phyloP scores from a whole-genome alignment of 2,113 vertebrate genomes.

The Brachyhypopomus occidentalis region DNA sequence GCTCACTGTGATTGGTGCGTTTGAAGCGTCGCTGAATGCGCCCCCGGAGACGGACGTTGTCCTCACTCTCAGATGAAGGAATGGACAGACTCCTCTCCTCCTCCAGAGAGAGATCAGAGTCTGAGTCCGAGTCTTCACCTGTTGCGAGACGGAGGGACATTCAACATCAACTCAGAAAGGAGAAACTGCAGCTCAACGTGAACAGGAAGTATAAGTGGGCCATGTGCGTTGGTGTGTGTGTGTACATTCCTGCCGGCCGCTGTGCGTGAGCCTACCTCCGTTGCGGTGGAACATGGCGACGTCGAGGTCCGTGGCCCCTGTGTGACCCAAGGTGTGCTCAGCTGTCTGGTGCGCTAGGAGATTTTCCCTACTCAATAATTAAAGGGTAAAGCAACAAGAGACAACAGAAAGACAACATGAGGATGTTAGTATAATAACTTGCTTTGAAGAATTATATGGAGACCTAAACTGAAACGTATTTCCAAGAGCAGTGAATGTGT shows the following conservation, averaged over 20 bases:
- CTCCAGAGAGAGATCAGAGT: slow-evolving; percentile 94
- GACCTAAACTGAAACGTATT: background rate
- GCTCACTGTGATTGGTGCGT: slow-evolving; percentile 88
- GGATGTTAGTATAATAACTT: slow-evolving; percentile 26
- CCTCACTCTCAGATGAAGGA: slow-evolving; percentile 94
- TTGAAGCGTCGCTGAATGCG: slow-evolving; percentile 91
- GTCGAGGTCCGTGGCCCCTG: slow-evolving; percentile 92
- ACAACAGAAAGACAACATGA: slow-evolving; percentile 4
- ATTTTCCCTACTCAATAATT: slow-evolving; percentile 81
- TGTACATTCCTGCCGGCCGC: slow-evolving; percentile 27
- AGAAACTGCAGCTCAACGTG: background rate
- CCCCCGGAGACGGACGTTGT: slow-evolving; percentile 88
- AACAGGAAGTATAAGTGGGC: background rate
- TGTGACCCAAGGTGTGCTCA: slow-evolving; percentile 86
- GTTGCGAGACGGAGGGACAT: background rate
- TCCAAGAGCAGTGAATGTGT: slow-evolving; percentile 18
- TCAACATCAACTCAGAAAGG: background rate
- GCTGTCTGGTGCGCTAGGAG: slow-evolving; percentile 84
- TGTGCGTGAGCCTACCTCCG: slow-evolving; percentile 75
- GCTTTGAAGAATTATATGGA: no score
- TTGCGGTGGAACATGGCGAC: slow-evolving; percentile 98
- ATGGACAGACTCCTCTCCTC: slow-evolving; percentile 95
- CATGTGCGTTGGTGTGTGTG: background rate
- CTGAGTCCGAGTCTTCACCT: slow-evolving; percentile 94
- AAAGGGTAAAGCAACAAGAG: slow-evolving; percentile 19